Base-by-base conservation (phyloP, 2,113 vertebrate genomes). In the Anarhynchus alexandrinus region DNA sequence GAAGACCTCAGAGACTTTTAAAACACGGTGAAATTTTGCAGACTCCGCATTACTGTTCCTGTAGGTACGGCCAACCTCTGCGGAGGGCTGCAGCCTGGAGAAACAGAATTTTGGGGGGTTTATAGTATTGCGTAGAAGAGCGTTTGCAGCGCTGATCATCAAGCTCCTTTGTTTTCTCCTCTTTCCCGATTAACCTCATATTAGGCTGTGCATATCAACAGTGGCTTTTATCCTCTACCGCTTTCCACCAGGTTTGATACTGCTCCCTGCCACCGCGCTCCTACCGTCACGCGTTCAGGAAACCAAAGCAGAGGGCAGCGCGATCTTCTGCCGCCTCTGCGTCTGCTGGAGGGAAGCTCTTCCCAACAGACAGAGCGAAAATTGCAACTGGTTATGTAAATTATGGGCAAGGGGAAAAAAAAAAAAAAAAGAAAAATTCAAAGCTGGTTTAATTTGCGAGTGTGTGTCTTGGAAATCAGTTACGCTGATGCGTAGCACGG, bases 381-480 rank as follows among this genome's bases (percentile, higher is more conserved):
- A 85, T 58, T 45, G 64, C 82, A 49, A 20, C 49, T 7, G 57
- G n/a, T 94, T 79, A 71, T 40, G n/a, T 93, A 96, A 96, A 91
- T 95, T 22, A 32, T 26, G 76, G 87, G 90, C 77, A 78, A 82
- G 77, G 90, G 13, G 6, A 23, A 51, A 51, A 51, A 51, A 12
- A 11, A 58, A 80, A 25, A 12, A 23, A 51, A 51, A 51, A 51
- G 22, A 11, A 58, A 80, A 62, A 65, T 38, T 59, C 61, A 96
- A 89, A 22, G 72, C 87, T 71, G 93, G 62, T 95, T 95, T 97
- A 86, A 93, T 77, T 23, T 64, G 90, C 59, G 85, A 38, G 82
- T 64, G 32, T 34, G 2, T 70, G 54, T 59, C 92, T 93, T 85
- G 94, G 85, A 86, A 96, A 86, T 87, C 47, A 90, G 66, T 40